Percentiles rank a stretch among this genome's conserved stretches.
Evolutionary conservation across 2,797 vertebrate species (phyloP).

Genomic region (Esox masquinongy): DNA sequence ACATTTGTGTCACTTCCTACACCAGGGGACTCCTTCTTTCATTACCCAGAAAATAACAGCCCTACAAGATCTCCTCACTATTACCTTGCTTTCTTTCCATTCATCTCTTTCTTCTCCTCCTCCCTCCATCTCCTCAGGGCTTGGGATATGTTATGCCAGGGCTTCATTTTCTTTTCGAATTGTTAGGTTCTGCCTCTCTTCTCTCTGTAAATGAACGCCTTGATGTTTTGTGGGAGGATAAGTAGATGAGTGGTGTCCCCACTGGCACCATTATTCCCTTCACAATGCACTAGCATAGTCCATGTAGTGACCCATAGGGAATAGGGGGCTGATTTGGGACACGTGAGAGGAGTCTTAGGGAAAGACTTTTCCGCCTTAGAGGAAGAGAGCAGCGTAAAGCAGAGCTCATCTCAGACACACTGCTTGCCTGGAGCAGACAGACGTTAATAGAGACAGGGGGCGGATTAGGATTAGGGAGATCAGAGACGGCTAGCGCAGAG

Average conservation of each 20-base stretch:
- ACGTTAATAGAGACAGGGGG: conserved; percentile 7
- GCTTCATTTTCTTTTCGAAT: conserved; percentile 33
- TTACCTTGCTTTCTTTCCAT: conserved; percentile 47
- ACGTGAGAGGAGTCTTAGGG: neutral
- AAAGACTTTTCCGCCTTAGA: neutral
- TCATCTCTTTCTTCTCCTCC: conserved; percentile 1
- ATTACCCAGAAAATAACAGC: conserved; percentile 71
- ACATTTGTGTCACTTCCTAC: conserved; percentile 25
- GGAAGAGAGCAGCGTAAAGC: neutral
- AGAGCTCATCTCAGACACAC: conserved; percentile 1
- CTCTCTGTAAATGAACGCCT: conserved; percentile 10
- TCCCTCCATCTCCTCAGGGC: conserved; percentile 13
- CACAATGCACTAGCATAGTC: neutral
- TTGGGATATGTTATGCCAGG: conserved; percentile 41
- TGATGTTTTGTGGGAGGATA: conserved; percentile 17
- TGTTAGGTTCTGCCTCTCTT: conserved; percentile 5
- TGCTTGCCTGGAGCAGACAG: conserved; percentile 1
- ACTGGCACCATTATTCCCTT: neutral
- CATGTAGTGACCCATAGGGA: neutral
- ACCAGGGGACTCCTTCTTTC: conserved; percentile 46
- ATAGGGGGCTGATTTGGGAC: neutral
- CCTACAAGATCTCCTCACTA: conserved; percentile 73
- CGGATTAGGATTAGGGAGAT: conserved; percentile 36
- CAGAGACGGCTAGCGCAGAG: neutral
- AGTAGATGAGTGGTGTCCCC: conserved; percentile 9